Evolutionary conservation across 2,888 invertebrate species (phyloP).

Genomic region (Drosophila trichaetosa): DNA sequence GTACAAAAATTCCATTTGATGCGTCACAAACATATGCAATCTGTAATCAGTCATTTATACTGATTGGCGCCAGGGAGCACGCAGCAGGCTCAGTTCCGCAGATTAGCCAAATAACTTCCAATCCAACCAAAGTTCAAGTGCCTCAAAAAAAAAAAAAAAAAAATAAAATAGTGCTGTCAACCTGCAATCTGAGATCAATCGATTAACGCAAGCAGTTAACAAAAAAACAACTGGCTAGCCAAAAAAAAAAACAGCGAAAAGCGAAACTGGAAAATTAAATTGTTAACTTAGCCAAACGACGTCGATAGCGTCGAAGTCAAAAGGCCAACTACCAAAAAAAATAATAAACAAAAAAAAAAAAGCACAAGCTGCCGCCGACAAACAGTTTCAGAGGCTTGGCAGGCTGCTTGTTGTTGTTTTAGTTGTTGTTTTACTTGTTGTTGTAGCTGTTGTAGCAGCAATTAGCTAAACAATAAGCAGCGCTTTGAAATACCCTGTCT

Average conservation of each 20-base stretch:
- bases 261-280: conserved; percentile 63
- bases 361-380: neutral
- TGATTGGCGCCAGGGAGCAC: conserved; percentile 26
- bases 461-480: conserved; percentile 57
- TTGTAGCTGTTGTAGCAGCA: conserved; percentile 12
- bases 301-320: conserved; percentile 56
- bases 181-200: conserved; percentile 27
- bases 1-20: conserved; percentile 21
- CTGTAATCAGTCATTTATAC: conserved; percentile 58
- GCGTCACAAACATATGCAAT: conserved; percentile 26
- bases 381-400: conserved; percentile 18
- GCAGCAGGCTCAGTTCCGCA: conserved; percentile 39
- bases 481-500: conserved; percentile 29
- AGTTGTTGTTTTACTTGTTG: conserved; percentile 5
- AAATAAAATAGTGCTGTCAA: conserved; percentile 26
- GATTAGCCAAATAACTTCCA: conserved; percentile 43
- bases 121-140: conserved; percentile 64
- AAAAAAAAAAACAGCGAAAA: conserved; percentile 4
- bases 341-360: neutral
- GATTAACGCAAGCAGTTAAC: conserved; percentile 15
- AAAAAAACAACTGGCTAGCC: conserved; percentile 21
- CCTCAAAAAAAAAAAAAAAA: neutral
- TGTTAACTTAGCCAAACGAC: conserved; percentile 64
- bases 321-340: conserved; percentile 41
- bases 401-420: conserved; percentile 1